A percentile compares a stretch with the other conserved stretches of the same genome.
Evolutionary conservation across 2,888 invertebrate genomes (phyloP).

Genomic region (Cryptocheilus praepositus): DNA sequence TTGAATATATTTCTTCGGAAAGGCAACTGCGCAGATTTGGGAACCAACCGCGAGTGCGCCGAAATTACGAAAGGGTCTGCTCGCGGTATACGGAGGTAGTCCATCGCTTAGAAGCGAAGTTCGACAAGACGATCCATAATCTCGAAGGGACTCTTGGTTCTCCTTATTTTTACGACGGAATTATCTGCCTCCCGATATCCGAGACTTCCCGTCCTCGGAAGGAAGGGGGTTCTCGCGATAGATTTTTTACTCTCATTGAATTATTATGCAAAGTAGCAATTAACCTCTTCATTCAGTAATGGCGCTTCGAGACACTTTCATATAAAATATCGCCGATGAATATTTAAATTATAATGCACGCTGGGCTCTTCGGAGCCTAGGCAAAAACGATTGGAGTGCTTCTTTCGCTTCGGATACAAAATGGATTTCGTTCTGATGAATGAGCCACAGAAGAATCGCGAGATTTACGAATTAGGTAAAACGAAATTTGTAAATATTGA

Average conservation of each 20-base stretch:
- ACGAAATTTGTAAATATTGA: no score
- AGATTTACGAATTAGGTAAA: no score
- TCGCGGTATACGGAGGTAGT: neutral
- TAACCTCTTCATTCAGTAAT: constrained; percentile 58
- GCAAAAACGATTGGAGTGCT: constrained; percentile 27
- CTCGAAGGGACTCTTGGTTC: constrained; percentile 24
- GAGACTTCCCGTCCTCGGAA: constrained; percentile 19
- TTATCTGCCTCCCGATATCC: constrained; percentile 46
- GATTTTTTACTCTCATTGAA: constrained; percentile 53
- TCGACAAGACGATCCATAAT: constrained; percentile 25
- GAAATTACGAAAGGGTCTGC: constrained; percentile 5
- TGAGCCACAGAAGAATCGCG: no score
- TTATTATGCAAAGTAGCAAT: constrained; percentile 67
- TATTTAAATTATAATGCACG: constrained; percentile 47
- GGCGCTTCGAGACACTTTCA: constrained; percentile 42
- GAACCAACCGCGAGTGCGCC: neutral
- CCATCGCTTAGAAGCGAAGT: constrained; percentile 13
- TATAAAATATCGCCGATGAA: constrained; percentile 61
- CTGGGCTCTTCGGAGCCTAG: constrained; percentile 5
- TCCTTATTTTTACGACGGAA: constrained; percentile 38
- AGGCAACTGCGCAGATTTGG: constrained; percentile 9
- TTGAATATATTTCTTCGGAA: neutral
- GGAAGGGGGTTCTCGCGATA: constrained; percentile 25
- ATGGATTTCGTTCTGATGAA: constrained; percentile 3
- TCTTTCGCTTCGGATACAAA: constrained; percentile 43